phyloP scores from a whole-genome alignment of 1,140 invertebrate genomes.

The Paracyclopina nana region DNA sequence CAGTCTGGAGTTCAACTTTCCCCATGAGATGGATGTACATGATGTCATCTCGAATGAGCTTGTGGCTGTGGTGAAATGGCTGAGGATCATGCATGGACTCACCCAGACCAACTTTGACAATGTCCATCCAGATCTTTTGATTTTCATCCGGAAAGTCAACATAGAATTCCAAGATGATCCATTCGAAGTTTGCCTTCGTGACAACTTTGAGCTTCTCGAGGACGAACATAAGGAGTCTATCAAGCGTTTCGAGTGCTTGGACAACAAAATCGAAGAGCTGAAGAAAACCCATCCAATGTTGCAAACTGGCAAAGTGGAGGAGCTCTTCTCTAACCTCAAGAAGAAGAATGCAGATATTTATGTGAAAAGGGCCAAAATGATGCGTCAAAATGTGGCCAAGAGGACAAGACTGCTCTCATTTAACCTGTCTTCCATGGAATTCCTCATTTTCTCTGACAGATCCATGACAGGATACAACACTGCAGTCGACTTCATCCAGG shows the following conservation, averaged over 20 bases:
- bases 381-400: conserved; percentile 2
- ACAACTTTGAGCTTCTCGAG: conserved; percentile 85
- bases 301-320: conserved; percentile 60
- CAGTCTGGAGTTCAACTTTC: background rate
- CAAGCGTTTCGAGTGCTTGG: conserved; percentile 70
- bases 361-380: conserved; percentile 54
- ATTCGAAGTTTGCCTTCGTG: conserved; percentile 84
- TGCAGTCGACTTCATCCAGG: conserved; percentile 4
- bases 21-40: background rate
- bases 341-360: conserved; percentile 88
- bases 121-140: conserved; percentile 17
- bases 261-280: conserved; percentile 60
- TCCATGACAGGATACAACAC: background rate
- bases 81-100: conserved; percentile 56
- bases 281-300: conserved; percentile 58
- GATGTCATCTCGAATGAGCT: background rate
- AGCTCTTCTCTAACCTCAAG: conserved; percentile 59
- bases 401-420: background rate
- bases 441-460: conserved; percentile 1
- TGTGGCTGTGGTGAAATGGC: conserved; percentile 58
- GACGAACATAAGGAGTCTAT: conserved; percentile 90
- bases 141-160: conserved; percentile 35
- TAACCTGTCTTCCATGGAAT: background rate
- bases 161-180: conserved; percentile 92
- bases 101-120: conserved; percentile 36